These are phyloP conservation scores for Champsocephalus gunnari DNA, from an alignment of 2,797 vertebrate species.

Conservation along the genomic window DNA sequence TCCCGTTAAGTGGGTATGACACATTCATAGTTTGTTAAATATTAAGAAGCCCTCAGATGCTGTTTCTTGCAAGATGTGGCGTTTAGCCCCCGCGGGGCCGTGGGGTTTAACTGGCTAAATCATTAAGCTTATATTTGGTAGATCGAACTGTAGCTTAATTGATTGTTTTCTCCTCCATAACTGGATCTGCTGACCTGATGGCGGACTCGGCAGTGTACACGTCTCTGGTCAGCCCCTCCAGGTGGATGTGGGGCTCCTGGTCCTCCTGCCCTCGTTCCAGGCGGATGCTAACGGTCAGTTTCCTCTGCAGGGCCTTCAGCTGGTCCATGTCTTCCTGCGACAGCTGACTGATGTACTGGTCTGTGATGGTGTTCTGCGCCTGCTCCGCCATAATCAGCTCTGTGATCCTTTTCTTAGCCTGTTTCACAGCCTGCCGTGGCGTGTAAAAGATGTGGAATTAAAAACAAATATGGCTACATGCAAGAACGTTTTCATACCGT, in stretches of 20 bases:
- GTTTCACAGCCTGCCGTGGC: slow-evolving; percentile 56
- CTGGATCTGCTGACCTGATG: slow-evolving; percentile 50
- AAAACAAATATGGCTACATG: not conserved
- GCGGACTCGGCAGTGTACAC: slow-evolving; percentile 70
- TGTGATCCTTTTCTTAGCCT: slow-evolving; percentile 71
- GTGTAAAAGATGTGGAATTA: not conserved
- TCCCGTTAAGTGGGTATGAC: no score
- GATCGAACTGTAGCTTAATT: fast-evolving
- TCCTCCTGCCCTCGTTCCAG: slow-evolving; percentile 58
- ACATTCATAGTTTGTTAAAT: no score
- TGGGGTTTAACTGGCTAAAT: no score
- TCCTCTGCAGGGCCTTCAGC: slow-evolving; percentile 83
- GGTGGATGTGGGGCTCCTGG: slow-evolving; percentile 72
- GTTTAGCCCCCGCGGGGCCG: no score
- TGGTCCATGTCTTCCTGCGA: slow-evolving; percentile 64
- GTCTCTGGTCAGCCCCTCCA: slow-evolving; percentile 87
- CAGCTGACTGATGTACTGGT: slow-evolving; percentile 82
- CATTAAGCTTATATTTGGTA: not conserved
- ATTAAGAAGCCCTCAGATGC: no score
- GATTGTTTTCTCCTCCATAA: not conserved
- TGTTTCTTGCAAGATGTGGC: no score
- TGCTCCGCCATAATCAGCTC: slow-evolving; percentile 83
- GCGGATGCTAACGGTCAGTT: slow-evolving; percentile 77
- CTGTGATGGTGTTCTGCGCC: slow-evolving; percentile 58
- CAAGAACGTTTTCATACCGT: not conserved